These are phyloP conservation scores for Helicoverpa assulta DNA, from an alignment of 2,888 invertebrate genomes.

Conservation along the genomic window DNA sequence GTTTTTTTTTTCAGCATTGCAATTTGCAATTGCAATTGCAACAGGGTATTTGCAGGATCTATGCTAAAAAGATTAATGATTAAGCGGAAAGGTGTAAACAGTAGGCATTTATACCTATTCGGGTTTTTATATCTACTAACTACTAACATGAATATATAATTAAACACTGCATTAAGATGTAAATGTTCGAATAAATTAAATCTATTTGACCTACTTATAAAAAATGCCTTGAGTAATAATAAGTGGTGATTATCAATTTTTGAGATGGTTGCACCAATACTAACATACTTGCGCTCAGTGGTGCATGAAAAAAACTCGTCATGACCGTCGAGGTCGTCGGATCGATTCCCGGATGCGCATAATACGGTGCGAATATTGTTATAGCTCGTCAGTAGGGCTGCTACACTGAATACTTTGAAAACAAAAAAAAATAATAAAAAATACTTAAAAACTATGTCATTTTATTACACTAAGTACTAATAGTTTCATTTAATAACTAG, in stretches of 20 bases:
- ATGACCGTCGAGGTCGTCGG: conserved; percentile 52
- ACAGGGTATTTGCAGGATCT: too few species aligned
- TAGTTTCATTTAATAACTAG: too few species aligned
- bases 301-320: conserved; percentile 52
- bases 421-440: background rate
- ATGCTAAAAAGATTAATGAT: too few species aligned
- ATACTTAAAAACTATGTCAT: too few species aligned
- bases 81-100: too few species aligned
- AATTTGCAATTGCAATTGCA: too few species aligned
- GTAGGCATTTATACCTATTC: too few species aligned
- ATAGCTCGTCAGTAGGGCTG: conserved; percentile 40
- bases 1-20: too few species aligned
- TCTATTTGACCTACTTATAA: conserved; percentile 27
- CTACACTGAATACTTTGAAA: background rate
- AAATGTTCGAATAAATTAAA: background rate
- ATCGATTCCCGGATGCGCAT: conserved; percentile 58
- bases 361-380: conserved; percentile 34
- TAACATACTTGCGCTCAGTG: conserved; percentile 32
- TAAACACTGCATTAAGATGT: too few species aligned
- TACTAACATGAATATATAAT: background rate
- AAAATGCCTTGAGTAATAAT: conserved; percentile 37
- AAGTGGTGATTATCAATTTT: conserved; percentile 13
- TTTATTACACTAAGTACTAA: too few species aligned
- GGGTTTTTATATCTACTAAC: background rate
- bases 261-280: conserved; percentile 25